phyloP scores from a whole-genome alignment of 1,140 invertebrate species.

The Drosophila navojoa region DNA sequence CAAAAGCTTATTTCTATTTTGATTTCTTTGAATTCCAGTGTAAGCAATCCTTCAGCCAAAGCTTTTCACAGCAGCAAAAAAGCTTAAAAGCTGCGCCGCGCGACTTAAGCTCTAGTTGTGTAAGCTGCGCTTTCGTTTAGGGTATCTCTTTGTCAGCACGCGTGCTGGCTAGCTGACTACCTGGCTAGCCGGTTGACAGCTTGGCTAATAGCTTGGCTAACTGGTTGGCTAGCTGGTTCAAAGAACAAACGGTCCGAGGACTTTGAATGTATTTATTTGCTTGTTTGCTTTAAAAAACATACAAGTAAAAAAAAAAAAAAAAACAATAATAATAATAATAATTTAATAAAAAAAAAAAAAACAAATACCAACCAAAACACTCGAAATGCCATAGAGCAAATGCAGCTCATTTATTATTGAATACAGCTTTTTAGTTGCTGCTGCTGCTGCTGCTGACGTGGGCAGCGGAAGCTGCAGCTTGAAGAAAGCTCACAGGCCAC shows the following conservation, averaged over 20 bases:
- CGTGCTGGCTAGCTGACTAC: background rate
- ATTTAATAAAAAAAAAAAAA: background rate
- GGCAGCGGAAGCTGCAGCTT: conserved; percentile 13
- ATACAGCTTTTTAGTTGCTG: background rate
- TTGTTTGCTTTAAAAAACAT: background rate
- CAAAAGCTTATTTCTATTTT: no score
- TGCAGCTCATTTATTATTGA: background rate
- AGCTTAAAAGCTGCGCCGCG: no score
- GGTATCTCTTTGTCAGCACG: background rate
- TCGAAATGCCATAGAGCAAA: background rate
- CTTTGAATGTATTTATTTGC: conserved; percentile 39
- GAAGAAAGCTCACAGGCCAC: conserved; percentile 20
- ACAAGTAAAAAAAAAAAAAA: background rate
- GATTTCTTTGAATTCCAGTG: no score
- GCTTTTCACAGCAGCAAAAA: no score
- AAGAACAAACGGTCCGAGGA: conserved; percentile 25
- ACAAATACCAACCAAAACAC: background rate
- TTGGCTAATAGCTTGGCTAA: background rate
- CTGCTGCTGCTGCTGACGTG: background rate
- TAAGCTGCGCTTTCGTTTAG: no score
- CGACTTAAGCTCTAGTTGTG: no score
- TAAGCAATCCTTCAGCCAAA: no score
- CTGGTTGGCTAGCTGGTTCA: background rate
- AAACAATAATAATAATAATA: background rate
- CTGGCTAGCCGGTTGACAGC: background rate